Percentiles rank a stretch among this genome's conserved stretches.
phyloP scores from a whole-genome alignment of 92 coral and sea anemone species.

The Plumapathes pennacea region DNA sequence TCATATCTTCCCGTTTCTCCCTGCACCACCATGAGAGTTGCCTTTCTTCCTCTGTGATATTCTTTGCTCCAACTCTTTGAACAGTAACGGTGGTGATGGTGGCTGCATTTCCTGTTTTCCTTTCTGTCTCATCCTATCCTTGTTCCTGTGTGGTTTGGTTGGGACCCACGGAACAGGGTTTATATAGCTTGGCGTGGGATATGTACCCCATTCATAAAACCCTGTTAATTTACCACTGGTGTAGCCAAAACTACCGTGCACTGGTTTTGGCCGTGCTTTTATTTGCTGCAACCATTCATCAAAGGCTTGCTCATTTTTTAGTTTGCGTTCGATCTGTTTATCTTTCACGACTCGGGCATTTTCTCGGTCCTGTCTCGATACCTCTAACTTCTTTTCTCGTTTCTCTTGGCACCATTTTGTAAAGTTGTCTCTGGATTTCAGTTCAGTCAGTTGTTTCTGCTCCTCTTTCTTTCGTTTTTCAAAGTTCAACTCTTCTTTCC shows the following conservation, averaged over 20 bases:
- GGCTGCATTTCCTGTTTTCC: slow-evolving; percentile 65
- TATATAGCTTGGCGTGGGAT: slow-evolving; percentile 82
- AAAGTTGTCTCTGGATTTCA: slow-evolving; percentile 66
- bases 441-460: slow-evolving; percentile 54
- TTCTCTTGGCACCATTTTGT: slow-evolving; percentile 74
- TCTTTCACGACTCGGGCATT: slow-evolving; percentile 62
- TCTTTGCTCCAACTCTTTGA: slow-evolving; percentile 82
- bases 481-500: slow-evolving; percentile 31
- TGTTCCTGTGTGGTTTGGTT: slow-evolving; percentile 52
- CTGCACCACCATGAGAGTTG: neutral
- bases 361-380: slow-evolving; percentile 42
- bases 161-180: slow-evolving; percentile 97
- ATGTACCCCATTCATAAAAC: slow-evolving; percentile 95
- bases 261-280: slow-evolving; percentile 51
- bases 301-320: slow-evolving; percentile 82
- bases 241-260: slow-evolving; percentile 69
- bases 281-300: slow-evolving; percentile 70
- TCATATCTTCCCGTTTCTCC: neutral
- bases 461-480: slow-evolving; percentile 40
- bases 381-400: slow-evolving; percentile 36
- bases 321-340: slow-evolving; percentile 54
- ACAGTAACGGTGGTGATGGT: slow-evolving; percentile 88
- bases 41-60: slow-evolving; percentile 15
- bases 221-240: slow-evolving; percentile 74
- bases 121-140: slow-evolving; percentile 30